Conservation (phyloP, 2,888 invertebrate species). For the Plebejus melissa region DNA sequence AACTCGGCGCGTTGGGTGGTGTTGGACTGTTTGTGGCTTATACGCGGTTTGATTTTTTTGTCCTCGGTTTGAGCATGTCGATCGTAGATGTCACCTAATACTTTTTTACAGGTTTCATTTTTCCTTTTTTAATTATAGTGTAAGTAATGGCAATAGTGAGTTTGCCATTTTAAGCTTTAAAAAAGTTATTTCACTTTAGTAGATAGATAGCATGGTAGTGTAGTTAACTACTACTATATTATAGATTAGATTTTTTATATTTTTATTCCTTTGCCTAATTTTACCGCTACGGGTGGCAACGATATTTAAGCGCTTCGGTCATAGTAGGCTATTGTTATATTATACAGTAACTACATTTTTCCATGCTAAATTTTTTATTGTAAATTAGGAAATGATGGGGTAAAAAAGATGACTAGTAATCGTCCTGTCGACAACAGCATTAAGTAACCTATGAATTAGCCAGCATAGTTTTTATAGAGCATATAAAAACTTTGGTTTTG, state of each 20-base stretch:
- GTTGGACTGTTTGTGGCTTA: slow-evolving; percentile 48
- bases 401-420: background rate
- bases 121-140: slow-evolving; percentile 20
- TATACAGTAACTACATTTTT: background rate
- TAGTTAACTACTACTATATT: background rate
- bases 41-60: slow-evolving; percentile 36
- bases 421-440: too few species aligned
- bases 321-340: background rate
- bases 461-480: background rate
- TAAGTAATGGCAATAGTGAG: slow-evolving; percentile 18
- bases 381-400: background rate
- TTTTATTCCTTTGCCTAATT: background rate
- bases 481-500: too few species aligned
- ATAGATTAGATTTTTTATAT: background rate
- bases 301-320: background rate
- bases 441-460: too few species aligned
- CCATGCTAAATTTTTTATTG: background rate
- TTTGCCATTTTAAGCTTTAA: slow-evolving; percentile 18
- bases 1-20: slow-evolving; percentile 53
- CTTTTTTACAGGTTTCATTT: slow-evolving; percentile 24
- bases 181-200: slow-evolving; percentile 5
- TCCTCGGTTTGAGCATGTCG: slow-evolving; percentile 30
- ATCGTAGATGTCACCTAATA: slow-evolving; percentile 25
- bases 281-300: background rate
- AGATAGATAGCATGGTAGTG: slow-evolving; percentile 32